These are phyloP conservation scores for Gila robusta DNA, from an alignment of 2,797 vertebrate species.

Conservation along the genomic window DNA sequence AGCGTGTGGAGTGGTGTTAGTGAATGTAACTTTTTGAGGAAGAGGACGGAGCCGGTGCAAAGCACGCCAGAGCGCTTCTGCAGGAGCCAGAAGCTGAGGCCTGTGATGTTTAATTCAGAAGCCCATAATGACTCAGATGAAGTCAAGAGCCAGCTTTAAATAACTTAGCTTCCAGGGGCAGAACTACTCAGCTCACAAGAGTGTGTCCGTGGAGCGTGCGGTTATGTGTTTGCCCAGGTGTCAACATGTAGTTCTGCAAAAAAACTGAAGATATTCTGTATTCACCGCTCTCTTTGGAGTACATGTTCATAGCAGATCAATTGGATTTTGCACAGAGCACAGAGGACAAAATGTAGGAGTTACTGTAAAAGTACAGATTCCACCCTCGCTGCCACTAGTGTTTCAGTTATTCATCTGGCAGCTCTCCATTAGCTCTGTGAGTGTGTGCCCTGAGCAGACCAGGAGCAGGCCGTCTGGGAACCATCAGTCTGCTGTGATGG, in stretches of 20 bases:
- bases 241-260: slow-evolving; percentile 22
- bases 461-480: slow-evolving; percentile 74
- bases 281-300: not conserved
- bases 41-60: slow-evolving; percentile 77
- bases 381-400: slow-evolving; percentile 9
- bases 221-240: slow-evolving; percentile 65
- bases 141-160: slow-evolving; percentile 84
- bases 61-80: slow-evolving; percentile 68
- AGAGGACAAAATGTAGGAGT: slow-evolving; percentile 40
- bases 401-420: slow-evolving; percentile 48
- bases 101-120: slow-evolving; percentile 88
- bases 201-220: slow-evolving; percentile 18
- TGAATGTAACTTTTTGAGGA: slow-evolving; percentile 77
- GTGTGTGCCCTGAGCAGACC: slow-evolving; percentile 69
- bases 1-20: slow-evolving; percentile 28
- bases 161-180: slow-evolving; percentile 84
- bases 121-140: slow-evolving; percentile 85
- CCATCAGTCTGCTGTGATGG: slow-evolving; percentile 76
- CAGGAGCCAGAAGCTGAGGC: slow-evolving; percentile 82
- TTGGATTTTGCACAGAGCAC: not conserved
- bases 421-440: slow-evolving; percentile 75
- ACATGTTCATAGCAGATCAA: not conserved
- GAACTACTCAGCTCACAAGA: slow-evolving; percentile 77
- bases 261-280: not conserved
- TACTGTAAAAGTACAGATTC: slow-evolving; percentile 35